Evolutionary conservation across 2,113 vertebrate species (phyloP), one percentile per base, ranked within the genome.

Genomic region (Gymnarchus niloticus): DNA sequence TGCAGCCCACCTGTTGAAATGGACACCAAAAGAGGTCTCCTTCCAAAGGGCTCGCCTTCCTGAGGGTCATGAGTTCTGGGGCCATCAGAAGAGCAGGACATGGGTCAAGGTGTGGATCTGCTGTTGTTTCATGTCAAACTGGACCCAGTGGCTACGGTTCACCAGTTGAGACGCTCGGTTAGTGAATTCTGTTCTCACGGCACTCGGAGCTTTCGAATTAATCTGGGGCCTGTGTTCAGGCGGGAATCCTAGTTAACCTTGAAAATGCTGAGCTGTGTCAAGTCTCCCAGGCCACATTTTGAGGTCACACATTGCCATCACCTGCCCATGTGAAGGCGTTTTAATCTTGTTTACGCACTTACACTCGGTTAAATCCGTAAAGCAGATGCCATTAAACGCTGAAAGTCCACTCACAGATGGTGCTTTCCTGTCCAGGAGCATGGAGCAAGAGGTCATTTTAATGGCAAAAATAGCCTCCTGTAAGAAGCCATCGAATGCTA

Each of bases 311-410:
- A 90, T 92, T 93, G 95, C 96, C 95, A 95, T 95, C 95, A 96
- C 96, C 95, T 96, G 95, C 95, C 96, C 93, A 92, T 94, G 97
- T 97, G 96, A 96, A 96, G 95, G 95, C 95, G 94, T 86, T 95
- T 97, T 98, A 96, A 96, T 96, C 97, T 97, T 98, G 96, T 98
- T 98, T 98, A 97, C 96, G 96, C 96, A 97, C 96, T n/a, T 95
- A 97, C 95, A 96, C 93, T 93, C 93, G 95, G 95, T 94, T 91
- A 94, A 91, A 93, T 96, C 96, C 95, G 95, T 97, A 96, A 96
- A 97, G 96, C 93, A 95, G 94, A 95, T 96, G 96, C 97, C 95
- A 94, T 97, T 97, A 97, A 98, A 95, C 96, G 96, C 96, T 94
- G 94, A 96, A 95, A 94, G 94, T 95, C 84, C 88, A 92, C 61